These are phyloP conservation scores for Paralichthys olivaceus DNA, from an alignment of 2,113 vertebrate genomes.

Conservation along the genomic window DNA sequence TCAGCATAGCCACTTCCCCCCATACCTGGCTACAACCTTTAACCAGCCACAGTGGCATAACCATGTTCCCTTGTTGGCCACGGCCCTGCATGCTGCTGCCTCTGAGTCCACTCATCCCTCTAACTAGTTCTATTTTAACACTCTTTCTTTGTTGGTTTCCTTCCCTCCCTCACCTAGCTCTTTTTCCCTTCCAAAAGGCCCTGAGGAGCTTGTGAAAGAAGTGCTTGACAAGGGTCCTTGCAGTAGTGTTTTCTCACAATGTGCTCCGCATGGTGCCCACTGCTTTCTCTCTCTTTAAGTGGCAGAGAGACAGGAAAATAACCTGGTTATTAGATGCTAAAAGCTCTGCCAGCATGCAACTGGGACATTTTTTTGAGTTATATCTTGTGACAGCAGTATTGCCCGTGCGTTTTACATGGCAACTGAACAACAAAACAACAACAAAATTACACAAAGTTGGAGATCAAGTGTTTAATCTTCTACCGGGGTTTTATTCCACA, in stretches of 20 bases:
- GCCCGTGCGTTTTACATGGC: background rate
- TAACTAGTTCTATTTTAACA: background rate
- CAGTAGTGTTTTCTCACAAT: slow-evolving; percentile 35
- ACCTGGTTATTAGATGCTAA: background rate
- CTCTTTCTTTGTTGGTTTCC: slow-evolving; percentile 18
- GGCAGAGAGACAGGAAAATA: background rate
- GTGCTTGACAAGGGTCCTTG: slow-evolving; percentile 33
- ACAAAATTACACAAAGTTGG: background rate
- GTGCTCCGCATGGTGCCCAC: slow-evolving; percentile 26
- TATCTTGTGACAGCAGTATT: background rate
- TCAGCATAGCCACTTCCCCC: slow-evolving; percentile 9
- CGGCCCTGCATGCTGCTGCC: slow-evolving; percentile 9
- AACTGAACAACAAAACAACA: background rate
- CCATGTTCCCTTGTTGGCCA: slow-evolving; percentile 48
- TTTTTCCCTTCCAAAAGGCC: slow-evolving; percentile 17
- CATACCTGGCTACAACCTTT: slow-evolving; percentile 51
- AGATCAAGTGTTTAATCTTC: background rate
- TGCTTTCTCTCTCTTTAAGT: slow-evolving; percentile 32
- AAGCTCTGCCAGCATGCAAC: background rate
- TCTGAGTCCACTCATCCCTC: slow-evolving; percentile 37
- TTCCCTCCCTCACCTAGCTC: slow-evolving; percentile 8
- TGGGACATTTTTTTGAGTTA: background rate
- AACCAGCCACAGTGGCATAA: slow-evolving; percentile 43
- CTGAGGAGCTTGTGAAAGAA: slow-evolving; percentile 47
- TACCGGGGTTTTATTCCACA: background rate